Conservation (phyloP, 2,113 vertebrate genomes). For the Stigmatopora nigra region DNA sequence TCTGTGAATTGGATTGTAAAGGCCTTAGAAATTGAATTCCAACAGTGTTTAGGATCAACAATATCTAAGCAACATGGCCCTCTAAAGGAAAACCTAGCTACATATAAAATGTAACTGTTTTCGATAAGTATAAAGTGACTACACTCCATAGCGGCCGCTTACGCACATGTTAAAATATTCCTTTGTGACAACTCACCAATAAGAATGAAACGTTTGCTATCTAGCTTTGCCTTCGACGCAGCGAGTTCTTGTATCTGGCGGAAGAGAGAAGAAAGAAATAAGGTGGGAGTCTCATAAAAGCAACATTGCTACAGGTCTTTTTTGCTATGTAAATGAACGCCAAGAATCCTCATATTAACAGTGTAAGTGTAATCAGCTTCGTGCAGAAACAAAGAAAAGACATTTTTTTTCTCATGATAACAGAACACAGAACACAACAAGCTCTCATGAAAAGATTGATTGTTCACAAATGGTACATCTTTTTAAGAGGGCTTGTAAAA, state of each 20-base stretch:
- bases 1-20: too few species aligned
- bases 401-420: slow-evolving; percentile 66
- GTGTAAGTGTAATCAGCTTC: slow-evolving; percentile 58
- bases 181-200: background rate
- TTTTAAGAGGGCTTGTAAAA: slow-evolving; percentile 73
- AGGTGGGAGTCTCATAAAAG: slow-evolving; percentile 47
- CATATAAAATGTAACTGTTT: background rate
- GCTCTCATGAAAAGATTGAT: slow-evolving; percentile 72
- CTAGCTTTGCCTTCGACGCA: slow-evolving; percentile 32
- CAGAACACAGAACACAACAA: slow-evolving; percentile 61
- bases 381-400: slow-evolving; percentile 62
- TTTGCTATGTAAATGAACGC: slow-evolving; percentile 36
- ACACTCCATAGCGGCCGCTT: background rate
- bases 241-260: slow-evolving; percentile 15
- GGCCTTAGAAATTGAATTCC: too few species aligned
- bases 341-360: slow-evolving; percentile 51
- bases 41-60: too few species aligned
- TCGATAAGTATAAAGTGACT: background rate
- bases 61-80: too few species aligned
- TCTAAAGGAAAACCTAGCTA: too few species aligned
- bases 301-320: slow-evolving; percentile 27
- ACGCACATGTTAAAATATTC: background rate
- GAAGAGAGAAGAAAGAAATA: slow-evolving; percentile 3
- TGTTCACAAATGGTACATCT: slow-evolving; percentile 72
- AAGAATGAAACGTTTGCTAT: slow-evolving; percentile 14